These are phyloP conservation scores for Himalopsyche japonica DNA, from an alignment of 2,888 invertebrate species.

Conservation along the genomic window DNA sequence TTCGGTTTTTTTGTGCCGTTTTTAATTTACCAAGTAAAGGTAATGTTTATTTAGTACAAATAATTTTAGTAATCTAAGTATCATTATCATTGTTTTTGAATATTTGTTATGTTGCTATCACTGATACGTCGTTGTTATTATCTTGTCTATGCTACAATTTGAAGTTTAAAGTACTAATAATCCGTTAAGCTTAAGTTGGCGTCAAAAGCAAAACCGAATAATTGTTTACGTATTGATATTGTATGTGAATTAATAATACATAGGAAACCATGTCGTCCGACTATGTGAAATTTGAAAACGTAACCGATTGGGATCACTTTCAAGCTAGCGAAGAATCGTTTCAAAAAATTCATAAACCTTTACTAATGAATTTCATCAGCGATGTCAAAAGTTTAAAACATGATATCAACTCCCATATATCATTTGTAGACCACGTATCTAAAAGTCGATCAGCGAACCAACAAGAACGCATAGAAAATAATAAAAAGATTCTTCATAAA, in stretches of 20 bases:
- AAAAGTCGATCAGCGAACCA: constrained; percentile 12
- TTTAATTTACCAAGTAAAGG: no score
- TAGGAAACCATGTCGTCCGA: constrained; percentile 9
- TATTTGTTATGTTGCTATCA: no score
- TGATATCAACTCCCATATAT: constrained; percentile 6
- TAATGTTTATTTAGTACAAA: no score
- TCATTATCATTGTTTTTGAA: no score
- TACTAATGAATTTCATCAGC: background rate
- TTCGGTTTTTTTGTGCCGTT: no score
- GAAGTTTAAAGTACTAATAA: constrained; percentile 2
- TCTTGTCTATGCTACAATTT: background rate
- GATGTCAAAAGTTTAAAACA: constrained; percentile 16
- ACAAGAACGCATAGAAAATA: constrained; percentile 7
- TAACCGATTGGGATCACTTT: constrained; percentile 16
- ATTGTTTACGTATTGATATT: background rate
- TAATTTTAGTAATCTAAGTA: no score
- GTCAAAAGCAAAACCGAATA: background rate
- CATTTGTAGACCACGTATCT: constrained; percentile 5
- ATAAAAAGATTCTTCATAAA: constrained; percentile 13
- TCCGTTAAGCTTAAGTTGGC: constrained; percentile 10
- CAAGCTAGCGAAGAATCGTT: constrained; percentile 14
- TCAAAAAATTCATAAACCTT: constrained; percentile 16
- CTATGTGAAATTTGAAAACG: constrained; percentile 13
- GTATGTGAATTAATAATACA: background rate
- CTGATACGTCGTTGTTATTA: background rate